These are phyloP conservation scores for Burhinus oedicnemus DNA, from an alignment of 2,113 vertebrate species.

Conservation along the genomic window DNA sequence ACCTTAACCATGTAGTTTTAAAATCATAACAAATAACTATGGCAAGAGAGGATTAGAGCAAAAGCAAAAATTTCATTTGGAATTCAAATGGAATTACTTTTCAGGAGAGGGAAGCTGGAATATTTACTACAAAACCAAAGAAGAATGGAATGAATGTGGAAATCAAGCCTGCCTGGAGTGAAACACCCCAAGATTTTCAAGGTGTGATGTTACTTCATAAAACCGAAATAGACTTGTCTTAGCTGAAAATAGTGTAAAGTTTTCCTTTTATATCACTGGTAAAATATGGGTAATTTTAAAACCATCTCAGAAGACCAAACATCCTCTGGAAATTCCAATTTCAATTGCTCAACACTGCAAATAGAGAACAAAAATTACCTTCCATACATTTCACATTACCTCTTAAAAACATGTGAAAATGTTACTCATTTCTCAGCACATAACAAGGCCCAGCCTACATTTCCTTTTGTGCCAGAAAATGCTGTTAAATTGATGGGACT, in stretches of 20 bases:
- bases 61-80: neutral
- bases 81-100: constrained; percentile 9
- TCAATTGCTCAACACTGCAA: neutral
- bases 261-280: neutral
- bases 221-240: neutral
- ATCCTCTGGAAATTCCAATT: neutral
- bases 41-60: neutral
- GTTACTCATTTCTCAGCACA: neutral
- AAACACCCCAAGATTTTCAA: constrained; percentile 53
- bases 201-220: constrained; percentile 54
- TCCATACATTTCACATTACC: neutral
- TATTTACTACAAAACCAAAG: constrained; percentile 32
- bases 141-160: constrained; percentile 61
- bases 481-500: neutral
- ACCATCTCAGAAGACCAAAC: neutral
- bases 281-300: neutral
- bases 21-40: neutral
- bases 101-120: constrained; percentile 65
- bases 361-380: neutral
- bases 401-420: neutral
- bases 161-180: constrained; percentile 63
- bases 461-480: neutral
- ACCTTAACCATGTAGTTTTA: neutral
- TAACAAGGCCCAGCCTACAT: neutral
- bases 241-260: neutral